Evolutionary conservation across 2,888 invertebrate species (phyloP).

Genomic region (Julus scanicus): DNA sequence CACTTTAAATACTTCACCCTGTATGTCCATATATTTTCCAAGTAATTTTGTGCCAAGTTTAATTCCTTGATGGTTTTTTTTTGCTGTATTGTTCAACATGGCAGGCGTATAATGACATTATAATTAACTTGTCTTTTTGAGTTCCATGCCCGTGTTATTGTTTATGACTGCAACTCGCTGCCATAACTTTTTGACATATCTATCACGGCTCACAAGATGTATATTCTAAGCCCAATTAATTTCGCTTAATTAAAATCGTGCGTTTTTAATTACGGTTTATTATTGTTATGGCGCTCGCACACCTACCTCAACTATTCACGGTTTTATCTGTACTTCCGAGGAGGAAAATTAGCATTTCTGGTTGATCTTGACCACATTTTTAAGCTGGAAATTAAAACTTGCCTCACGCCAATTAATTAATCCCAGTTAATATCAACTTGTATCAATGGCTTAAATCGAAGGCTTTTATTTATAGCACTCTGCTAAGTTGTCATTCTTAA

Average conservation of each 20-base stretch:
- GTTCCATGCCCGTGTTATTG: neutral
- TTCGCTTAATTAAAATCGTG: neutral
- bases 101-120: neutral
- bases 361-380: conserved; percentile 1
- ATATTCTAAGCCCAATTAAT: neutral
- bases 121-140: neutral
- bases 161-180: neutral
- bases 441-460: neutral
- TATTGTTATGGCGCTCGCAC: neutral
- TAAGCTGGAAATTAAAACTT: neutral
- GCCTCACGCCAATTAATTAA: neutral
- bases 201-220: neutral
- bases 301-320: neutral
- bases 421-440: neutral
- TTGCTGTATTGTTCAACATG: neutral
- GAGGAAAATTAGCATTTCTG: neutral
- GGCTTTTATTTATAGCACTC: neutral
- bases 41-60: no score
- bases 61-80: neutral
- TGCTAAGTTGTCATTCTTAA: neutral
- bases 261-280: neutral
- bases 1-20: no score
- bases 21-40: no score
- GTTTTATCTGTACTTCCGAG: neutral
- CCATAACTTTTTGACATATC: neutral